Evolutionary conservation across 2,113 vertebrate species (phyloP).

Genomic region (Porphyrio hochstetteri): DNA sequence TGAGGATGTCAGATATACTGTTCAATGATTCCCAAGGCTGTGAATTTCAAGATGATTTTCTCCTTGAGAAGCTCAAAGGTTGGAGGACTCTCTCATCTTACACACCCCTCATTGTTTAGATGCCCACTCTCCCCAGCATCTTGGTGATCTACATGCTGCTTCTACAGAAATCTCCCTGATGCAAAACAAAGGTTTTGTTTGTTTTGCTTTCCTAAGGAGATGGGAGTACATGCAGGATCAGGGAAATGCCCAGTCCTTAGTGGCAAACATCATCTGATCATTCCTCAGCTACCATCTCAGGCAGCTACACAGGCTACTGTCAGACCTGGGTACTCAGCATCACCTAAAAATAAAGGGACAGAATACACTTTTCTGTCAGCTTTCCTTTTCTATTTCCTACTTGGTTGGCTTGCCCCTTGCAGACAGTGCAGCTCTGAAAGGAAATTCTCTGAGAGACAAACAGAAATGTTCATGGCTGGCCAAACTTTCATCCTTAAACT

Average conservation of each 20-base stretch:
- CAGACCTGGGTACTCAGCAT: not conserved
- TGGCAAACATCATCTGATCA: not conserved
- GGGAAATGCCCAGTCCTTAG: not conserved
- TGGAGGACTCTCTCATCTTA: not conserved
- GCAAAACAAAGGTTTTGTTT: not conserved
- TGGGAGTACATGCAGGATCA: not conserved
- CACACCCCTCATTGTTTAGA: not conserved
- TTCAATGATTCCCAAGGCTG: not conserved
- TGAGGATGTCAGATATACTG: not conserved
- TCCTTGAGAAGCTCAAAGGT: not conserved
- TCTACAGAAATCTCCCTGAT: not conserved
- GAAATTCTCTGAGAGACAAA: not conserved
- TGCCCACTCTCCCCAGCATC: not conserved
- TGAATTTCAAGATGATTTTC: not conserved
- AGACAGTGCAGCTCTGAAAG: not conserved
- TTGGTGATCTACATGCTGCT: not conserved
- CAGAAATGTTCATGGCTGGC: constrained; percentile 19
- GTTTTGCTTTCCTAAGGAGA: not conserved
- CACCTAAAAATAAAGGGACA: not conserved
- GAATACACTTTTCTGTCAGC: not conserved
- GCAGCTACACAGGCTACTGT: not conserved
- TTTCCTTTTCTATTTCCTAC: not conserved
- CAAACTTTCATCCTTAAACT: constrained; percentile 7
- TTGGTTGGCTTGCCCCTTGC: not conserved
- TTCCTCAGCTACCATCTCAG: not conserved